A percentile compares a stretch with the other conserved stretches of the same genome.
Evolutionary conservation across 2,113 vertebrate genomes (phyloP).

Genomic region (Steatornis caripensis): DNA sequence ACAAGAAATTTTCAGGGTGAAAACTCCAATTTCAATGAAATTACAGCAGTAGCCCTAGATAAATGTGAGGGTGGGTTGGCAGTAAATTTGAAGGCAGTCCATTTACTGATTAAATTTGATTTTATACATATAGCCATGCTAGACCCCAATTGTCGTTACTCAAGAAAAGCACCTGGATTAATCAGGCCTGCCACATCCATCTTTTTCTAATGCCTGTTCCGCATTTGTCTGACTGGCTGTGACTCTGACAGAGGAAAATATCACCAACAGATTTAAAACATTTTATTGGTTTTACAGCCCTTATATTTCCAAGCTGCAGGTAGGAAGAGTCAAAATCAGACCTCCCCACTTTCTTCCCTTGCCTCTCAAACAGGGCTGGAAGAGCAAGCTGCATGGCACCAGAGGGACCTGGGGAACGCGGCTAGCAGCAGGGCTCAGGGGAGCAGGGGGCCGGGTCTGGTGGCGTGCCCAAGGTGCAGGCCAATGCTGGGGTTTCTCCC

Average conservation of each 20-base stretch:
- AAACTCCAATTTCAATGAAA: constrained; percentile 58
- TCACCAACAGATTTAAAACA: constrained; percentile 3
- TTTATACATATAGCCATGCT: constrained; percentile 52
- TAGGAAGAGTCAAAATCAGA: neutral
- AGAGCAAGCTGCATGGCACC: accelerated
- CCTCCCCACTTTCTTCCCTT: neutral
- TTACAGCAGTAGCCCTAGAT: constrained; percentile 59
- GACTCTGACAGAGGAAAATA: constrained; percentile 8
- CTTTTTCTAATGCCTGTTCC: constrained; percentile 52
- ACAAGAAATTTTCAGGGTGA: constrained; percentile 50
- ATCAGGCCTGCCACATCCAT: constrained; percentile 63
- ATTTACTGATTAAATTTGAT: constrained; percentile 72
- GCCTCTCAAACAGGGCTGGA: neutral
- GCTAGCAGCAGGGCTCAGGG: neutral
- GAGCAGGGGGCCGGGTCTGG: neutral
- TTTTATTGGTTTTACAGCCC: neutral
- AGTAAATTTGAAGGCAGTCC: constrained; percentile 65
- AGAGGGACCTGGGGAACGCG: neutral
- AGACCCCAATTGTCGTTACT: constrained; percentile 62
- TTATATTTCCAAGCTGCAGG: neutral
- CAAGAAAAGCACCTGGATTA: constrained; percentile 59
- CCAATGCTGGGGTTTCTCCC: neutral
- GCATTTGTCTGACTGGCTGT: neutral
- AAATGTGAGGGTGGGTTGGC: constrained; percentile 57
- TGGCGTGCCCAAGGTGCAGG: neutral